Evolutionary conservation across 1,140 invertebrate genomes (phyloP), one percentile per base, ranked within the genome.

Genomic region (Ctenoplectra terminalis): DNA sequence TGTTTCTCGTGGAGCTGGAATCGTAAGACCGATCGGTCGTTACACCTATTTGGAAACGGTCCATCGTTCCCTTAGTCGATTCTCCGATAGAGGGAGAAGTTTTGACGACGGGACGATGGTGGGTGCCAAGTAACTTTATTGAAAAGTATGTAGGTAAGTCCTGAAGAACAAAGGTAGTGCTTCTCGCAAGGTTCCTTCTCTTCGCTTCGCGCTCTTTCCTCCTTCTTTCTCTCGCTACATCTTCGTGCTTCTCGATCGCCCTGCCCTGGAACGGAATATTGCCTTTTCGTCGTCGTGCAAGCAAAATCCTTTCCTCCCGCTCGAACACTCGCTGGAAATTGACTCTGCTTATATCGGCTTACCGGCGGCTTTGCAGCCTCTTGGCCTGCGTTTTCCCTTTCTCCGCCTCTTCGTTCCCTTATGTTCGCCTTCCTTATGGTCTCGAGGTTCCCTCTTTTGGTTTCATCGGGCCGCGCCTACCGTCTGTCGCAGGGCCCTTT

Each of bases 281-380:
- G 83, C 85, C 85, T 87, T 87, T 87, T 87, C 83, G 83, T 86
- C 86, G 79, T 88, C 81, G 86, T 81, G 82, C 86, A 87, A 87
- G 82, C 78, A 87, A 87, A 87, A 87, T 87, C 86, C 86, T 87
- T 87, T 87, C 77, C 85, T 84, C 77, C 69, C 78, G 85, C 78
- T 87, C 82, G 82, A 87, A 87, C 86, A 87, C 86, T 87, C 85
- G 82, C 69, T 87, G 85, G 82, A 87, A 87, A 87, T 87, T 87
- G 86, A 87, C 82, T 87, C 86, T 87, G 86, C 85, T 87, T 87
- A 87, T 87, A 87, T 87, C 86, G 85, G 85, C 86, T 87, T 87
- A 87, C 82, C 60, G 69, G 71, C 60, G 85, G 72, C 86, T 87
- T 87, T 83, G 74, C 85, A 84, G 73, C 71, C 82, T 87, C 81